Evolutionary conservation across 2,113 vertebrate species (phyloP), one percentile per base, ranked within the genome.

Genomic region (Phycodurus eques): DNA sequence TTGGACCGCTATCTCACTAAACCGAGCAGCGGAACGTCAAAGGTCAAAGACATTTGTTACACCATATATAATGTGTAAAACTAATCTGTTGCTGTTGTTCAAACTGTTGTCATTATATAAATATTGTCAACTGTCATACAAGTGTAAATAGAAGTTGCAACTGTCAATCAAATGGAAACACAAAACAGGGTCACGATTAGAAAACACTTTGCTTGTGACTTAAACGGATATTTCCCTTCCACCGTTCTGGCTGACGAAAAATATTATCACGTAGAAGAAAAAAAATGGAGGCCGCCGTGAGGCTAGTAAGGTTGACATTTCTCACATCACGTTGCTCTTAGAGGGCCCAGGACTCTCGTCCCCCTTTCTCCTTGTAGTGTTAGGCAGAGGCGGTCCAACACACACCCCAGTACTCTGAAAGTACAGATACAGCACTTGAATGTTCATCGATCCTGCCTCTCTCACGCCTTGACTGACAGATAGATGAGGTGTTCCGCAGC

Each of bases 401-500:
- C 71, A 51, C 68, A 33, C 67, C 78, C 11, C 47, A 20, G 22
- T 33, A 49, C 78, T 67, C 71, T 67, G 75, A 62, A 72, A 63
- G 76, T 31, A 72, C 51, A 62, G 71, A 81, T 71, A 76, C 70
- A 66, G 77, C 42, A 14, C 80, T 80, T 81, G 72, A 62, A 76
- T 83, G 78, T 77, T 78, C 78, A 80, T 83, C 65, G n/a, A 43
- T 47, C 56, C 74, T 70, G 67, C 53, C 76, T 64, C 60, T 44
- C 44, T 46, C 69, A 74, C 83, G 68, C 39, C 64, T 65, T 76
- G 75, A 82, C 80, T 68, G 81, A 73, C 81, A 76, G 83, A 86
- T 77, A 74, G 79, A 82, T 72, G 69, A 83, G 77, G 47, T 71
- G 65, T 80, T 88, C 85, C 73, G 80, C 80, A 85, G 81, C 42